Base-by-base conservation (phyloP, 2,113 vertebrate species). In the Thunnus maccoyii region DNA sequence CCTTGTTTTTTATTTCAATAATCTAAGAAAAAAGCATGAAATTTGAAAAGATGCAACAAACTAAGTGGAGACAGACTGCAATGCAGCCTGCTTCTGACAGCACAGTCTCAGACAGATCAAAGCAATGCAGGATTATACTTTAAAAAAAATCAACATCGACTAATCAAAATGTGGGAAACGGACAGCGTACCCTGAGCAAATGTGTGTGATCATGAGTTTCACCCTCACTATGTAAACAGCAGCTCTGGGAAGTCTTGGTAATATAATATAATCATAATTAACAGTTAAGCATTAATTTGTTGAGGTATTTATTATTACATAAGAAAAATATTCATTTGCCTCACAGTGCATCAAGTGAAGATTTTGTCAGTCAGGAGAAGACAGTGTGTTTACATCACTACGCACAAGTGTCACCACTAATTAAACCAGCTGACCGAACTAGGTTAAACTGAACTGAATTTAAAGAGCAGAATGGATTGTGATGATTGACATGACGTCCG, bases 11-110 rank as follows among this genome's bases (percentile, higher is more conserved):
- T 20, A 41, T 58, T 82, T 44, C 7, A 78, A 61, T 82, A 78
- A 76, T 20, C 48, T 18, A 86, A 18, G 55, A 75, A 5, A 46
- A 72, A 50, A 70, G 8, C 17, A 54, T 1, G 5, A 58, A 4
- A 65, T 75, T 81, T 80, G 61, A 82, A 50, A 77, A 74, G 69
- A 85, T 30, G 27, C 30, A 68, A 51, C 27, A 62, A 57, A 75
- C 86, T 80, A 36, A 65, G 50, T 61, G 32, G 12, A 62, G 72
- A 69, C 12, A 65, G 41, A 67, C 57, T 30, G 71, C 16, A 41
- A 18, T 36, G 22, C 66, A 52, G 48, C 51, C 60, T 7, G 5
- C 18, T 11, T 64, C 58, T 84, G 80, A 78, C 52, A 72, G 52
- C 47, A 47, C 58, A 74, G 56, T 46, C 41, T 69, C 36, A 36